phyloP scores from a whole-genome alignment of 1,140 invertebrate genomes.

The Pteromalus puparum region DNA sequence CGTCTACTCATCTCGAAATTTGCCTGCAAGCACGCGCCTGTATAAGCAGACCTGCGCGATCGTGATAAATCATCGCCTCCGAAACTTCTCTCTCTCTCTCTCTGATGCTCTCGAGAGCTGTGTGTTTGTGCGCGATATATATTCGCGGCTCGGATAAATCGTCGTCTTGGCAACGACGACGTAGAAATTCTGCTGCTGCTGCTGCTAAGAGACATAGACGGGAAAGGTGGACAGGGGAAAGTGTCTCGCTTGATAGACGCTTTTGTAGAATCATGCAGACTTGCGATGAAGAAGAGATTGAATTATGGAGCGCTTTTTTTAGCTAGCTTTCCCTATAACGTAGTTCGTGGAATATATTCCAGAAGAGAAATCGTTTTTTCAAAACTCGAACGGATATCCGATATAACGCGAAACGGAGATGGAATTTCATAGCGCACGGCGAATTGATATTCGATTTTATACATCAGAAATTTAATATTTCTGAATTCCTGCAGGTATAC shows the following conservation, averaged over 20 bases:
- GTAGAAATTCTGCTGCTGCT: not conserved
- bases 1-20: not conserved
- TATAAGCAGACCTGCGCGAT: too few species aligned
- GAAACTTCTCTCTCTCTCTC: not conserved
- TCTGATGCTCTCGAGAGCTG: too few species aligned
- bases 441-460: too few species aligned
- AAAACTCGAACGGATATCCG: too few species aligned
- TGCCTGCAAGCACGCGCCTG: not conserved
- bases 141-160: conserved; percentile 28
- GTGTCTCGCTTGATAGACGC: not conserved
- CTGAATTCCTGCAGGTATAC: too few species aligned
- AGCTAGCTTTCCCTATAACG: not conserved
- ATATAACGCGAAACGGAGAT: too few species aligned
- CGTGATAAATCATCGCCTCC: conserved; percentile 25
- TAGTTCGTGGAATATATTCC: not conserved
- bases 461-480: too few species aligned
- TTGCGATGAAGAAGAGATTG: not conserved
- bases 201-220: not conserved
- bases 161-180: conserved; percentile 47
- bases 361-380: too few species aligned
- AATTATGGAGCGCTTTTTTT: not conserved
- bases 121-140: not conserved
- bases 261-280: not conserved
- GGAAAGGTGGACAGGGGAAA: not conserved
- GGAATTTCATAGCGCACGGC: not conserved